Evolutionary conservation across 2,797 vertebrate genomes (phyloP), one percentile per base, ranked within the genome.

Genomic region (Chelon labrosus): DNA sequence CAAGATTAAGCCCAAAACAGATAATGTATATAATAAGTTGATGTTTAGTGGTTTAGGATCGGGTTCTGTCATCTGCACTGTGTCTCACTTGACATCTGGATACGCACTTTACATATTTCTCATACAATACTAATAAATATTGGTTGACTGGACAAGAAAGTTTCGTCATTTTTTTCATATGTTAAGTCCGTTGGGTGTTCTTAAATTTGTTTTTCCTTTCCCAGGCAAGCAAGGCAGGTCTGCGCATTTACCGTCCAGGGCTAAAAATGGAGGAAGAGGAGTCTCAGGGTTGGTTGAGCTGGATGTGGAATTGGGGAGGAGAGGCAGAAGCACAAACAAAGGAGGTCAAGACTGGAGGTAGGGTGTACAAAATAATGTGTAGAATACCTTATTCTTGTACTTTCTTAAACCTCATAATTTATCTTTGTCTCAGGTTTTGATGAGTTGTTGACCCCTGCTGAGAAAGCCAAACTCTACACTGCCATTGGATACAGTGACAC

Each of bases 401-500:
- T n/a, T n/a, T n/a, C n/a, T n/a, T n/a, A n/a, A n/a, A n/a, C n/a
- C n/a, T n/a, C n/a, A n/a, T n/a, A n/a, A n/a, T n/a, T 51, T 41
- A 3, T 41, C 7, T 42, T 4, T 73, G 2, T 65, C 10, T 71
- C 83, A 97, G 97, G 95, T 77, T 96, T 99, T 90, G 96, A 96
- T 89, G 94, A 94, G 68, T 85, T 99, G 61, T 95, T 99, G 94
- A 97, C 97, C 2, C 17, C 90, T 35, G 95, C 95, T 77, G 98
- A 99, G 88, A 99, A 99, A 90, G 52, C 90, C 82, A 97, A 96
- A 91, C 95, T 99, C 73, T 98, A 98, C 94, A 96, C 96, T 91
- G 97, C 98, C 88, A 99, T 99, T 79, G 98, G 97, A 65, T 99
- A 99, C 88, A 99, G 98, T 82, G 98, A 97, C 80, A 96, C 95